Conservation (phyloP, 2,888 invertebrate genomes). For the Tenthredo mesomela region DNA sequence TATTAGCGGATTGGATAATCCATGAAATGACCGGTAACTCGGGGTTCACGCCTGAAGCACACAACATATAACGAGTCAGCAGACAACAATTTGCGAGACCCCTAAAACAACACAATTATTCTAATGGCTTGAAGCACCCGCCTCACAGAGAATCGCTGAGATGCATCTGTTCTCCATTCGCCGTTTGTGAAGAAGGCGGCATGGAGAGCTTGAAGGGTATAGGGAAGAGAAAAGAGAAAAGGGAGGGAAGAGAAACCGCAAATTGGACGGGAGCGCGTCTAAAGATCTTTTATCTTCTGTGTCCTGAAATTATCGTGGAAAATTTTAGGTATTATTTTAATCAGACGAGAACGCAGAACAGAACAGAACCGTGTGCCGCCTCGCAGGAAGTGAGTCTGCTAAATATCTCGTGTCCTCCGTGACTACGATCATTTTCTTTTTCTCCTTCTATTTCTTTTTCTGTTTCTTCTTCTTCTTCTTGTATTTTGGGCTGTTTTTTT, state of each 20-base stretch:
- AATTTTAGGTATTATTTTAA: conserved; percentile 50
- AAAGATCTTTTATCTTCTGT: conserved; percentile 51
- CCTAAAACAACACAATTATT: conserved; percentile 55
- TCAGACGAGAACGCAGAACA: conserved; percentile 19
- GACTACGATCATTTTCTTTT: not conserved
- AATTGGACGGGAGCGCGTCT: conserved; percentile 48
- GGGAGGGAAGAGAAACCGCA: conserved; percentile 32
- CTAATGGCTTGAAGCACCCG: conserved; percentile 28
- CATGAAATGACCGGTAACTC: conserved; percentile 50
- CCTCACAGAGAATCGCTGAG: not conserved
- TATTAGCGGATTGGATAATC: conserved; percentile 53
- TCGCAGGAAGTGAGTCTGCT: conserved; percentile 48
- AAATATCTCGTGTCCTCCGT: conserved; percentile 19
- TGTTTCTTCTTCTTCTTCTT: not conserved
- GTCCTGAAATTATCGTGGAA: conserved; percentile 45
- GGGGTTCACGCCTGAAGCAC: conserved; percentile 42
- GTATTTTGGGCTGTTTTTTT: not conserved
- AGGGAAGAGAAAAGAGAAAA: not conserved
- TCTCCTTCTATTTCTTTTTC: not conserved
- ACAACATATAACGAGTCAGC: conserved; percentile 18
- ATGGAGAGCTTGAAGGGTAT: not conserved
- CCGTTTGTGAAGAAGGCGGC: not conserved
- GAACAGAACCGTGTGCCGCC: not conserved
- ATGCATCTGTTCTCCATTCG: conserved; percentile 6
- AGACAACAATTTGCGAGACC: conserved; percentile 50